Evolutionary conservation across 2,797 vertebrate genomes (phyloP).

Genomic region (Rhabdomys pumilio): DNA sequence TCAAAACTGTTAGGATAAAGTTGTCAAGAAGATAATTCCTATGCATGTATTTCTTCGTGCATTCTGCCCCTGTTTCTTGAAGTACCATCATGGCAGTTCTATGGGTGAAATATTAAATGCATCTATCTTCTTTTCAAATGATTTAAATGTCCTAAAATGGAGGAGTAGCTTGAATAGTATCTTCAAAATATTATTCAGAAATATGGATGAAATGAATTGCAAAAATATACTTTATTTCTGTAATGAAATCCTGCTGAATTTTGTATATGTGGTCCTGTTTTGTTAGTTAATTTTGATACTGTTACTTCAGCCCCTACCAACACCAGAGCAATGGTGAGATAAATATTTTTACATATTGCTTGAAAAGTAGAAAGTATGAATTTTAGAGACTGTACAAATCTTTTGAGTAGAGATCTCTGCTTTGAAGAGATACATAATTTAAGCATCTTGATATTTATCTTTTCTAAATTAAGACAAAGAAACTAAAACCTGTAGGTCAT

Average conservation of each 20-base stretch:
- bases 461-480: conserved; percentile 24
- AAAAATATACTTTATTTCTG: conserved; percentile 27
- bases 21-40: conserved; percentile 2
- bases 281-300: conserved; percentile 47
- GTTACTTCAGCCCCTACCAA: background rate
- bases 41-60: background rate
- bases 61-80: background rate
- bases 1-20: conserved; percentile 50
- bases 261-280: background rate
- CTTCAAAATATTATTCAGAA: conserved; percentile 28
- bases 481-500: background rate
- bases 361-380: background rate
- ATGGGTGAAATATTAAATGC: background rate
- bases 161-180: background rate
- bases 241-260: background rate
- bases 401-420: background rate
- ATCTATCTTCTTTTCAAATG: background rate
- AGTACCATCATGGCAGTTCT: background rate
- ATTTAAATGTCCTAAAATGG: conserved; percentile 12
- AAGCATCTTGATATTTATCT: background rate
- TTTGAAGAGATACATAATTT: background rate
- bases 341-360: background rate
- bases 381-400: background rate
- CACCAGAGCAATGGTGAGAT: background rate
- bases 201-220: conserved; percentile 19